Evolutionary conservation across 2,888 invertebrate genomes (phyloP), one percentile per base, ranked within the genome.

Genomic region (Dolichomitus sp.): DNA sequence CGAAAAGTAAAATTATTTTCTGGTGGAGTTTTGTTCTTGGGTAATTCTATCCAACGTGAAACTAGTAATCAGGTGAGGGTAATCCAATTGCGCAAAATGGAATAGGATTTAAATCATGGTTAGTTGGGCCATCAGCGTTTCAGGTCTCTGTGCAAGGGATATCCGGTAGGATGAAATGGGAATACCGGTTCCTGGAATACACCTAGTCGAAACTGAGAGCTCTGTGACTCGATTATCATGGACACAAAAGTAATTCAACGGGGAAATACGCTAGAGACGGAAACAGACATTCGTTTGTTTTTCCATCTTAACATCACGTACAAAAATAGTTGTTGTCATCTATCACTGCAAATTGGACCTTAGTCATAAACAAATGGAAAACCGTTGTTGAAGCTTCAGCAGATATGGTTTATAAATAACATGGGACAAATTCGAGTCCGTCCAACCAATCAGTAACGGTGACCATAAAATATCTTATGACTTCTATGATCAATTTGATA

Each of bases 141-240:
- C 40, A 27, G 54, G 59, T 45, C 52, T 48, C 57, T 59, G 72
- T 19, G 66, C 42, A 61, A 45, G 14, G 11, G 42, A 57, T 42
- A 59, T 23, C 5, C 72, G 50, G 48, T 30, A 4, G 17, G 6
- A 57, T 63, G 37, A 66, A 66, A 57, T 37, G 45, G 30, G 30
- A 66, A 63, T 61, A 61, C 37, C 23, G 19, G 19, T 30, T 33
- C 37, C 30, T 14, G 27, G 42, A 42, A 42, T 30, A 27, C 17
- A 17, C 40, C 40, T 23, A 63, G 37, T 42, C 54, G 70, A 59
- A 65, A 52, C 66, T 48, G 48, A 42, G 77, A 63, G 59, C 33
- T 30, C 73, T 23, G 75, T 83, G 80, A 84, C 75, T 84, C 57
- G 78, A 84, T 84, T 84, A 80, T 61, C 69, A 59, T 45, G 59